phyloP scores from a whole-genome alignment of 2,888 invertebrate species.

The Stenodema calcarata region DNA sequence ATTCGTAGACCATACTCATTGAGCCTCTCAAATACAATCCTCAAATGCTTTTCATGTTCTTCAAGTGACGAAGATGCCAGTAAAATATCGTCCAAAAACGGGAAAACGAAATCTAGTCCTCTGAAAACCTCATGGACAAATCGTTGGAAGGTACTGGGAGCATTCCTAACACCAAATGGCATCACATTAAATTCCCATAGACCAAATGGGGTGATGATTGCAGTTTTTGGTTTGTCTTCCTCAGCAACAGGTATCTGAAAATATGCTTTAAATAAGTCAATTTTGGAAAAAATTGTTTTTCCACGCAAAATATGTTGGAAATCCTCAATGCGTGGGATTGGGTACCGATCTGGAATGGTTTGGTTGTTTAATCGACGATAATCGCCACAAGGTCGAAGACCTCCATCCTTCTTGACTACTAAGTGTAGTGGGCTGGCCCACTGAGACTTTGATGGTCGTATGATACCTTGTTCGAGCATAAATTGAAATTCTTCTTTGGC shows the following conservation, averaged over 20 bases:
- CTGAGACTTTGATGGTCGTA: conserved; percentile 58
- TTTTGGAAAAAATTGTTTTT: conserved; percentile 35
- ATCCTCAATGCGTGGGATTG: conserved; percentile 59
- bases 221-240: conserved; percentile 29
- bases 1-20: no score
- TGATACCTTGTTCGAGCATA: conserved; percentile 58
- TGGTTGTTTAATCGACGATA: conserved; percentile 60
- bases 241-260: conserved; percentile 34
- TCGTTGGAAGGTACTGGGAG: conserved; percentile 57
- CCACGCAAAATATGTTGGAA: conserved; percentile 56
- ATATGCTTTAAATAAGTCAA: conserved; percentile 45
- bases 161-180: conserved; percentile 54
- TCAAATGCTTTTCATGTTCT: conserved; percentile 54
- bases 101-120: conserved; percentile 55
- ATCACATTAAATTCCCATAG: no score
- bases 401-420: conserved; percentile 56
- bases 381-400: conserved; percentile 60
- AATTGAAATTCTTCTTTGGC: no score
- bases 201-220: conserved; percentile 30
- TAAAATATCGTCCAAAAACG: conserved; percentile 60
- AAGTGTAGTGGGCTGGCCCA: conserved; percentile 59
- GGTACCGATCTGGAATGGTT: conserved; percentile 60
- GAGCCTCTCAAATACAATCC: conserved; percentile 52
- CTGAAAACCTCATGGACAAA: no score
- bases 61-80: conserved; percentile 54